Evolutionary conservation across 2,113 vertebrate species (phyloP).

Genomic region (Trichechus manatus): DNA sequence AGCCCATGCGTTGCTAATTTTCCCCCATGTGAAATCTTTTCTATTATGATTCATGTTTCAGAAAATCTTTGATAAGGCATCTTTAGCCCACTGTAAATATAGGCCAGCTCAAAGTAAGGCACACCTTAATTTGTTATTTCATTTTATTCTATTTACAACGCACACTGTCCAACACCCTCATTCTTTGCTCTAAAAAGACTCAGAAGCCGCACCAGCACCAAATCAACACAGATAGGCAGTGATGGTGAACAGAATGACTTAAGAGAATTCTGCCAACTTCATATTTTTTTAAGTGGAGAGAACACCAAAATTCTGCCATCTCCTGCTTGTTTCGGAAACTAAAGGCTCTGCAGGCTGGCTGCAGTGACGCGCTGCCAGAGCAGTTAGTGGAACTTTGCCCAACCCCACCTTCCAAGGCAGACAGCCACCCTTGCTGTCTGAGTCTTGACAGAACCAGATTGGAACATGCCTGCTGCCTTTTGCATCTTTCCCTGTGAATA

Average conservation of each 20-base stretch:
- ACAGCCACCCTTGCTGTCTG: not conserved
- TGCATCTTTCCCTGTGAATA: not conserved
- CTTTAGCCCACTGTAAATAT: not conserved
- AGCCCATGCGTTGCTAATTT: not conserved
- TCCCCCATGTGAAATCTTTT: not conserved
- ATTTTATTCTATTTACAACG: not conserved
- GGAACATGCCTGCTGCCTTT: not conserved
- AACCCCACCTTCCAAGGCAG: not conserved
- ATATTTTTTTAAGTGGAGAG: not conserved
- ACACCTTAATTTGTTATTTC: not conserved
- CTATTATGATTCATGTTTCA: not conserved
- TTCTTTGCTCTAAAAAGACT: not conserved
- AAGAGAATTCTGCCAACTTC: not conserved
- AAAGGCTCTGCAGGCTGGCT: not conserved
- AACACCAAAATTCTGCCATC: not conserved
- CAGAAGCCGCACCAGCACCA: not conserved
- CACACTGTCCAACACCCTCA: not conserved
- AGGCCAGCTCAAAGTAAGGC: not conserved
- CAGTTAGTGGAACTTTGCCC: accelerated
- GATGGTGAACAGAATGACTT: not conserved
- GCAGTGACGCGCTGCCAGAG: accelerated
- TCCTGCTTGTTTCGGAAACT: not conserved
- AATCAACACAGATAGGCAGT: not conserved
- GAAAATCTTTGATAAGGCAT: not conserved
- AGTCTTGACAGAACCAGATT: not conserved